phyloP scores from a whole-genome alignment of 1,140 invertebrate species.

The Rhopalosiphum maidis region DNA sequence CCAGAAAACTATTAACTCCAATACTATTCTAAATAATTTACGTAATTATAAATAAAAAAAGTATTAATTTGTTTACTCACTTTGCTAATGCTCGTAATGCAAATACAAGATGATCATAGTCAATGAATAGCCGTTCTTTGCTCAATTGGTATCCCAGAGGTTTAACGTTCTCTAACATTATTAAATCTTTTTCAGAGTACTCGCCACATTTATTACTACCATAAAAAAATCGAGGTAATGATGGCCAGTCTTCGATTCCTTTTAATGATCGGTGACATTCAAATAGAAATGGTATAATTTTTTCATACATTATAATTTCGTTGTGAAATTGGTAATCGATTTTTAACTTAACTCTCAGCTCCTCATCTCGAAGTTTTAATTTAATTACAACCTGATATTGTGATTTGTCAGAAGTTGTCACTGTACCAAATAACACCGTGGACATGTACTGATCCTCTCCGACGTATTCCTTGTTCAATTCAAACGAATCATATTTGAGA shows the following conservation, averaged over 20 bases:
- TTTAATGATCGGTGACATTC: not conserved
- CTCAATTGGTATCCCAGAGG: not conserved
- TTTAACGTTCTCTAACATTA: constrained; percentile 40
- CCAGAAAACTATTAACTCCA: no score
- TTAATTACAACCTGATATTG: not conserved
- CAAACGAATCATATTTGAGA: constrained; percentile 24
- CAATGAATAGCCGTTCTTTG: not conserved
- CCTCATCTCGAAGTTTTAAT: not conserved
- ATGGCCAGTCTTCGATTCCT: fast-evolving
- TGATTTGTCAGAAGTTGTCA: not conserved
- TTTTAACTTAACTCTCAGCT: not conserved
- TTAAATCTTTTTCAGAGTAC: not conserved
- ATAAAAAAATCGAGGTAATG: not conserved
- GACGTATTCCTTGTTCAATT: not conserved
- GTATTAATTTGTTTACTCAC: not conserved
- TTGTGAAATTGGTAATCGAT: constrained; percentile 35
- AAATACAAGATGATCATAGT: constrained; percentile 24
- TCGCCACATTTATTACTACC: not conserved
- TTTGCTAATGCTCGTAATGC: no score
- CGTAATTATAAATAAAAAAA: not conserved
- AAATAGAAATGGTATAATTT: not conserved
- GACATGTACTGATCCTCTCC: constrained; percentile 33
- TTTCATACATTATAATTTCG: constrained; percentile 52
- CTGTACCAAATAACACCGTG: constrained; percentile 35
- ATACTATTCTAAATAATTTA: no score